Base-by-base conservation (phyloP, 2,797 vertebrate species). In the Aeoliscus strigatus region DNA sequence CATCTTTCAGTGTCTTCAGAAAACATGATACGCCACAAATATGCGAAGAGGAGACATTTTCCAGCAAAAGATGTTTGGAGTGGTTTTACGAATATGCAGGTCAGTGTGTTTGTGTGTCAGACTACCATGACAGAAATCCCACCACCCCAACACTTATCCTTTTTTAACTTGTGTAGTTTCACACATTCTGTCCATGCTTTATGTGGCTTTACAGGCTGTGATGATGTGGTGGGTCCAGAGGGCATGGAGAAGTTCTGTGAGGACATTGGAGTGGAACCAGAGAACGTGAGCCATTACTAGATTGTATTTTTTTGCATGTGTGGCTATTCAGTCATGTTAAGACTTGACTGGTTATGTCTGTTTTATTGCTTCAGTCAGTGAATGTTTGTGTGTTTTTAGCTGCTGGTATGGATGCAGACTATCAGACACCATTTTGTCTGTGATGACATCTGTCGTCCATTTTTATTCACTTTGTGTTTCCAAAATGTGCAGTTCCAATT, bases 161-260 rank as follows among this genome's bases (percentile, higher is more conserved):
- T 21, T 3, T 21, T 3, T 21, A 6, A 21, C 6, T 21, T 23
- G 26, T 25, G 42, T 16, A 7, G 12, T 39, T 14, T 39, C 39
- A 41, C 52, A 4, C 38, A 37, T 55, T 51, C 9, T 58, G 14
- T 74, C 14, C 40, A 1, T n/a, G n/a, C n/a, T n/a, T n/a, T n/a
- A n/a, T n/a, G n/a, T n/a, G n/a, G n/a, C n/a, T n/a, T 25, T 44
- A 73, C 66, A 99, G 96, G 93, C 33, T 91, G 92, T 27, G 96
- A 98, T 51, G 94, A 98, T 24, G 82, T 96, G 53, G 93, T 99
- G 60, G 94, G 96, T 56, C 96, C 96, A 30, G 95, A 98, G 77
- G 96, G 96, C 50, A 99, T 99, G 94, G 96, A 99, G 84, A 99
- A 99, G 70, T 98, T 99, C 79, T 99, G 96, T 86, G 96, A 99